Evolutionary conservation across 1,140 invertebrate species (phyloP).

Genomic region (Trichonephila clavata): DNA sequence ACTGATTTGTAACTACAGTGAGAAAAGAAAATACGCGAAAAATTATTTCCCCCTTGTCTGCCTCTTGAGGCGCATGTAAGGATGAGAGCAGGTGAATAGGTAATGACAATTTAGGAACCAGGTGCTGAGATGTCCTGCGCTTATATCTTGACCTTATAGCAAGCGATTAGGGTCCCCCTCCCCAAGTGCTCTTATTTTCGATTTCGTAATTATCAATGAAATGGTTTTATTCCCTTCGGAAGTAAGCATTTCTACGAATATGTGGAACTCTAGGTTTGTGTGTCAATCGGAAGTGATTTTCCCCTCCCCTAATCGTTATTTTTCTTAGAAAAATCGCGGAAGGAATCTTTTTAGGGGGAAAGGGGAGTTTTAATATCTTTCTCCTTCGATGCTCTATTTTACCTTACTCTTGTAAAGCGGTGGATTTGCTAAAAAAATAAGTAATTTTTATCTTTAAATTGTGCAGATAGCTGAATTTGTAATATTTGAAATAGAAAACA

Average conservation of each 20-base stretch:
- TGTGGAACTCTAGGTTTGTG: background rate
- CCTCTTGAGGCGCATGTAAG: background rate
- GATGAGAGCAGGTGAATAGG: constrained; percentile 58
- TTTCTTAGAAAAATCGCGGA: background rate
- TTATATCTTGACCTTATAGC: constrained; percentile 26
- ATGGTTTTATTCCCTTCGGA: background rate
- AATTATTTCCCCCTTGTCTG: background rate
- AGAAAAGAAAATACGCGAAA: background rate
- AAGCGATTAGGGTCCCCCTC: background rate
- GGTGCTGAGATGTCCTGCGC: constrained; percentile 21
- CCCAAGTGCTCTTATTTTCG: background rate
- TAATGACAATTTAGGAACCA: constrained; percentile 38
- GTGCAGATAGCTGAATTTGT: no score
- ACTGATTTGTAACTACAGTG: background rate
- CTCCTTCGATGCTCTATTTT: background rate
- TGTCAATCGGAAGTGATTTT: background rate
- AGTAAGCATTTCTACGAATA: background rate
- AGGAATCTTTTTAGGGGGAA: background rate
- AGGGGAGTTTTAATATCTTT: background rate
- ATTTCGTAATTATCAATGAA: constrained; percentile 42
- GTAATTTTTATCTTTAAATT: no score
- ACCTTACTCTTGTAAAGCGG: no score
- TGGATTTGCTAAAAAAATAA: no score
- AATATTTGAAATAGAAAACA: no score
- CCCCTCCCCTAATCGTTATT: background rate